phyloP scores from a whole-genome alignment of 2,113 vertebrate genomes.

The Vimba vimba region DNA sequence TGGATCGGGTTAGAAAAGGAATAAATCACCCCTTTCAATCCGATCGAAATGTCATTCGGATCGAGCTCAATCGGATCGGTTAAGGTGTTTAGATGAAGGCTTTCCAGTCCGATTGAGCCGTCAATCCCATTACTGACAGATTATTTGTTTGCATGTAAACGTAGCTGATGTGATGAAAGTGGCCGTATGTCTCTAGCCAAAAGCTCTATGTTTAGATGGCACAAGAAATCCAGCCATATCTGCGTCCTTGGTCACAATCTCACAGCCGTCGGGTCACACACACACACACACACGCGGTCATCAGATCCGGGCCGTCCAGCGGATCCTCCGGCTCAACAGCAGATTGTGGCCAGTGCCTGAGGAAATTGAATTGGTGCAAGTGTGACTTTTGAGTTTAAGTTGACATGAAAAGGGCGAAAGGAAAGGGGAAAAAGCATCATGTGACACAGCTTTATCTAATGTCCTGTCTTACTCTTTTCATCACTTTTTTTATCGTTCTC shows the following conservation, averaged over 20 bases:
- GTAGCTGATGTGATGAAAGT: neutral
- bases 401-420: constrained; percentile 25
- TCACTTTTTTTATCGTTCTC: neutral
- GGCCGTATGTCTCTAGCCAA: no score
- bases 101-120: no score
- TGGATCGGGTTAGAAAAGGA: no score
- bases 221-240: constrained; percentile 4
- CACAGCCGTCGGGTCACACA: neutral
- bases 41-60: no score
- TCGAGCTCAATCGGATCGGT: no score
- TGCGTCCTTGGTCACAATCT: neutral
- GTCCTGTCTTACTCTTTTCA: constrained; percentile 43
- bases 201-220: no score
- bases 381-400: constrained; percentile 26
- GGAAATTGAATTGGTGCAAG: neutral
- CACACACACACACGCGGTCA: neutral
- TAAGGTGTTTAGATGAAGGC: no score
- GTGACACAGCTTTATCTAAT: constrained; percentile 59
- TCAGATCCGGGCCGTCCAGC: neutral
- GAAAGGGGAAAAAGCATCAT: constrained; percentile 27
- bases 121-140: no score
- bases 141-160: no score
- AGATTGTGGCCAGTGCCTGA: no score
- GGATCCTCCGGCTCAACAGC: neutral
- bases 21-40: no score